Percentiles rank a stretch among this genome's conserved stretches.
phyloP scores from a whole-genome alignment of 2,797 vertebrate species.

The Molossus alvarezi region DNA sequence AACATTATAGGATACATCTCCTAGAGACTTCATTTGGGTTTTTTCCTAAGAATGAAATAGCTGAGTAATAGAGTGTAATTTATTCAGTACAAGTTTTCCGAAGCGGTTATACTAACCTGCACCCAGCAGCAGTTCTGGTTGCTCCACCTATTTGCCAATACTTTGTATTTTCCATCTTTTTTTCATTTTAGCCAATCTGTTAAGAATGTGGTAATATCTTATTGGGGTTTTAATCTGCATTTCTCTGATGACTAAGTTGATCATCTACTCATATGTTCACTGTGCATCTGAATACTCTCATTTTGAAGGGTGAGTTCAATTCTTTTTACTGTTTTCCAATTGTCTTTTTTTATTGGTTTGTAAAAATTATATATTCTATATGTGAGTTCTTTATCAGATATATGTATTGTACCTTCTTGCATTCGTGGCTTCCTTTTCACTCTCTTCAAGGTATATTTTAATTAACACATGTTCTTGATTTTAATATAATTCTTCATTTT shows the following conservation, averaged over 20 bases:
- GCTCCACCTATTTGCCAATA: not conserved
- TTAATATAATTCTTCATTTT: conserved; percentile 44
- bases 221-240: not conserved
- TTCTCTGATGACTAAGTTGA: conserved; percentile 35
- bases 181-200: not conserved
- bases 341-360: conserved; percentile 4
- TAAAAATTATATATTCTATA: not conserved
- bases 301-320: not conserved
- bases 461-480: not conserved
- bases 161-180: not conserved
- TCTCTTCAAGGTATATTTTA: not conserved
- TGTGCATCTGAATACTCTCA: not conserved
- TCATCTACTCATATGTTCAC: not conserved
- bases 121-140: not conserved
- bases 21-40: not conserved
- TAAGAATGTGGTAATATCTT: not conserved
- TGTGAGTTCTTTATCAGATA: conserved; percentile 21
- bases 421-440: not conserved
- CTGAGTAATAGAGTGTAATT: not conserved
- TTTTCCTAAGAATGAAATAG: conserved; percentile 24
- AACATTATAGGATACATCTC: not conserved
- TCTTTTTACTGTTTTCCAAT: not conserved
- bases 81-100: conserved; percentile 6
- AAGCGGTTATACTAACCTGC: not conserved
- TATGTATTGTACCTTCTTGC: not conserved